These are phyloP conservation scores for Chionodraco myersi DNA, from an alignment of 2,113 vertebrate species.

Conservation along the genomic window DNA sequence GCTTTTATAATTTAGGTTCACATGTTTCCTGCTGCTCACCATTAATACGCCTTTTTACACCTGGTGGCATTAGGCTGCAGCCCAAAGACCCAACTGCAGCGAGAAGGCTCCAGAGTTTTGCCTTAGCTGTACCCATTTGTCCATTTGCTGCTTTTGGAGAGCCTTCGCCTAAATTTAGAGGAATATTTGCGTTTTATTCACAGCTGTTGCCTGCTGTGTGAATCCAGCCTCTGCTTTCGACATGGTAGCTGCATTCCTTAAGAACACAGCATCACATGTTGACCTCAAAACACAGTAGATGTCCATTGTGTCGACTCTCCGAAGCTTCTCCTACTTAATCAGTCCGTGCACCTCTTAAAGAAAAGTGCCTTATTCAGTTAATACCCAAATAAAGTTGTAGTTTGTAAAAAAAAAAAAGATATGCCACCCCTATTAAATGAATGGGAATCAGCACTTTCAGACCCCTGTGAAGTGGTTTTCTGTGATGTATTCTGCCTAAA, in stretches of 20 bases:
- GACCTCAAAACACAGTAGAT: conserved; percentile 50
- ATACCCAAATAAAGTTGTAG: conserved; percentile 46
- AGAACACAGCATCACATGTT: conserved; percentile 48
- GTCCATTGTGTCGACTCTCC: conserved; percentile 50
- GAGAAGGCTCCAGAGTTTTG: conserved; percentile 44
- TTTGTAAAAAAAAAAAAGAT: conserved; percentile 37
- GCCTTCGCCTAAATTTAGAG: conserved; percentile 35
- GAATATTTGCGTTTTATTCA: conserved; percentile 30
- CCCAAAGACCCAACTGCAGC: conserved; percentile 70
- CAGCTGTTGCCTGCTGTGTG: conserved; percentile 19
- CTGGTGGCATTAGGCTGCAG: conserved; percentile 70
- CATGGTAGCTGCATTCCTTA: conserved; percentile 55
- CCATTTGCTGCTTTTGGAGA: conserved; percentile 51
- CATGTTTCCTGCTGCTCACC: conserved; percentile 61
- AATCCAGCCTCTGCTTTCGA: conserved; percentile 17
- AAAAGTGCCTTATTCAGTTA: conserved; percentile 84
- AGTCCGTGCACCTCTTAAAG: conserved; percentile 67
- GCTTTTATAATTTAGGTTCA: conserved; percentile 41
- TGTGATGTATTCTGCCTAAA: conserved; percentile 43
- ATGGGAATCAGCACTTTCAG: conserved; percentile 68
- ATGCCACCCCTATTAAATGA: conserved; percentile 45
- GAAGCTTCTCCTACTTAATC: conserved; percentile 45
- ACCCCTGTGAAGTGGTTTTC: conserved; percentile 53
- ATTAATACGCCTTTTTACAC: conserved; percentile 62
- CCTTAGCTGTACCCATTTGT: conserved; percentile 48